Evolutionary conservation across 2,113 vertebrate species (phyloP), one percentile per base, ranked within the genome.

Genomic region (Corynorhinus townsendii): DNA sequence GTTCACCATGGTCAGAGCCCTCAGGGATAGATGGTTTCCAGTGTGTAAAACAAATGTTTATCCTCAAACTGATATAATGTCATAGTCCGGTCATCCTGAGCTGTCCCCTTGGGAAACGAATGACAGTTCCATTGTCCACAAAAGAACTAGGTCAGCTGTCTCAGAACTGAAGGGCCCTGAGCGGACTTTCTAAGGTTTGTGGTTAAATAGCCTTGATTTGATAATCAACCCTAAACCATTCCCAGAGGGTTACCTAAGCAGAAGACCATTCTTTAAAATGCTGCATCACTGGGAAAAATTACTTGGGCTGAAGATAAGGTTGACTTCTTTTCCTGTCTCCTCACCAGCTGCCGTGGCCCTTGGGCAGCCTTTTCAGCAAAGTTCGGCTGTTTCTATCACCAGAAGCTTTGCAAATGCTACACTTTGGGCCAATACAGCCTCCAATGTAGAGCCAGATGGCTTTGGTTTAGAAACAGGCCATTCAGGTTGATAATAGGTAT

Each of bases 391-490:
- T 84, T 82, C 24, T 35, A 7, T 56, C n/a, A 92, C 93, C 82
- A 88, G 7, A 33, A 83, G 52, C 73, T 83, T 92, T 64, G 71
- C 81, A 94, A 95, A 40, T 19, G 10, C 49, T 94, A 19, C 19
- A 52, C 87, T 95, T 95, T 89, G 69, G 88, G 90, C 71, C 79
- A 59, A 49, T 54, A 69, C 14, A 71, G 86, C 17, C 89, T 91
- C 93, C 89, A n/a, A 35, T 66, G 47, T 40, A 64, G 38, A 81
- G 72, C 14, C 35, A 83, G 87, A 15, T 94, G 87, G 45, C 77
- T 95, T 95, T 93, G 89, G 73, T 96, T 96, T 97, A 47, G 96
- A 96, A 97, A 97, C 90, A 69, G 94, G 33, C 69, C 89, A 59
- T 95, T 92, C 62, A 38, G 49, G 68, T 96, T 88, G 91, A 96